Percentiles rank a stretch among this genome's conserved stretches.
phyloP scores from a whole-genome alignment of 2,888 invertebrate species.

The Lepidocyrtinus sp. region DNA sequence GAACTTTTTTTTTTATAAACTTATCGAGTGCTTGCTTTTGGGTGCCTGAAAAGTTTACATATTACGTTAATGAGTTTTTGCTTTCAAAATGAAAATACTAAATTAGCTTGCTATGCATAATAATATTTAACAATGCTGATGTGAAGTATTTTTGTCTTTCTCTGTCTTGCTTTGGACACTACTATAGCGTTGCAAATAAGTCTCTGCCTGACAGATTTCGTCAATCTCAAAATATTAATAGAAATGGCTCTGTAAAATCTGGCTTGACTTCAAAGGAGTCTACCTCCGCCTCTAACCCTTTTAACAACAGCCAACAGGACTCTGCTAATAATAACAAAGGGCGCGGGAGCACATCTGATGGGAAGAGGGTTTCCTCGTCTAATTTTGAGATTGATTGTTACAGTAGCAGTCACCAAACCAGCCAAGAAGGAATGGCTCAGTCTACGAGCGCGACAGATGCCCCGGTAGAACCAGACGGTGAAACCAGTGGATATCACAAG shows the following conservation, averaged over 20 bases:
- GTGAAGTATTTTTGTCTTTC: constrained; percentile 16
- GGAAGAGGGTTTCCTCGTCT: constrained; percentile 21
- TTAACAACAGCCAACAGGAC: constrained; percentile 53
- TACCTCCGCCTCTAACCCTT: constrained; percentile 46
- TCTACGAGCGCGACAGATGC: constrained; percentile 37
- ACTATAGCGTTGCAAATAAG: constrained; percentile 20
- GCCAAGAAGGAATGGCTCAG: constrained; percentile 32
- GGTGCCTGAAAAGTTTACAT: too few relatives aligned
- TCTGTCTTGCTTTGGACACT: constrained; percentile 25
- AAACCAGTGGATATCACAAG: constrained; percentile 45
- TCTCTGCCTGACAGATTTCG: constrained; percentile 46
- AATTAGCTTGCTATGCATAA: too few relatives aligned
- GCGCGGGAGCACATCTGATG: constrained; percentile 23
- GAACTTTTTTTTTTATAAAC: too few relatives aligned
- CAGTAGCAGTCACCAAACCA: constrained; percentile 21
- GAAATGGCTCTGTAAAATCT: constrained; percentile 42
- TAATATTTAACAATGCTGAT: too few relatives aligned
- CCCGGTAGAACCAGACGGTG: constrained; percentile 42
- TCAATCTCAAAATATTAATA: constrained; percentile 42
- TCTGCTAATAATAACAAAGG: constrained; percentile 63
- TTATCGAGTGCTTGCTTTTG: too few relatives aligned
- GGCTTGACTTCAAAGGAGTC: constrained; percentile 31
- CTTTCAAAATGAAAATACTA: too few relatives aligned
- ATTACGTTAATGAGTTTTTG: too few relatives aligned
- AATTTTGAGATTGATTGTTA: constrained; percentile 57